Percentiles rank a stretch among this genome's conserved stretches.
phyloP scores from a whole-genome alignment of 2,888 invertebrate genomes.

The Chaetogeoica ovagalla region DNA sequence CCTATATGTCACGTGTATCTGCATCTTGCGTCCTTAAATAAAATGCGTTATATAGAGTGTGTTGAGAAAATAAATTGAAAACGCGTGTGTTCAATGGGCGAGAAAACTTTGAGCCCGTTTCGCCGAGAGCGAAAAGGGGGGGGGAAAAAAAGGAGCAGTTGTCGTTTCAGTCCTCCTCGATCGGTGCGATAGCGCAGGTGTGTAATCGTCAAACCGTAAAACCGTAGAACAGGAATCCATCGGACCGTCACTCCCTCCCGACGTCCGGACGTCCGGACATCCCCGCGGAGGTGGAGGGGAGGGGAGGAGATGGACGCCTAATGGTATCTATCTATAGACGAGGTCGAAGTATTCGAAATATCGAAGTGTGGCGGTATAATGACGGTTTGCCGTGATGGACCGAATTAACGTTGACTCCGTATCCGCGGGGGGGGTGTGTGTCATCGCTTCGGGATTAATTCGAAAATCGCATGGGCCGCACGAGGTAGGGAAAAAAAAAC shows the following conservation, averaged over 20 bases:
- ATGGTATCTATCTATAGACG: background rate
- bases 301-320: background rate
- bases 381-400: slow-evolving; percentile 40
- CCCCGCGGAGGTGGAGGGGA: no score
- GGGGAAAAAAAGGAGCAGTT: background rate
- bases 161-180: background rate
- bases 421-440: background rate
- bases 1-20: no score
- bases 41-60: no score
- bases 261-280: no score
- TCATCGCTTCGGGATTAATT: slow-evolving; percentile 22
- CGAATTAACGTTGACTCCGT: slow-evolving; percentile 4
- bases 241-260: slow-evolving; percentile 17
- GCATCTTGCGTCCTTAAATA: no score
- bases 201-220: slow-evolving; percentile 11
- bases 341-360: no score
- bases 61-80: no score
- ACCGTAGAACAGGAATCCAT: slow-evolving; percentile 16
- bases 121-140: no score
- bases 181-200: background rate
- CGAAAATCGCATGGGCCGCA: slow-evolving; percentile 33
- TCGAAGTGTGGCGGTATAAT: background rate
- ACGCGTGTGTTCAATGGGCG: no score
- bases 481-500: no score
- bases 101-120: no score